A percentile compares a stretch with the other conserved stretches of the same genome.
phyloP scores from a whole-genome alignment of 2,888 invertebrate genomes.

The Lasioglossum leucozonium region DNA sequence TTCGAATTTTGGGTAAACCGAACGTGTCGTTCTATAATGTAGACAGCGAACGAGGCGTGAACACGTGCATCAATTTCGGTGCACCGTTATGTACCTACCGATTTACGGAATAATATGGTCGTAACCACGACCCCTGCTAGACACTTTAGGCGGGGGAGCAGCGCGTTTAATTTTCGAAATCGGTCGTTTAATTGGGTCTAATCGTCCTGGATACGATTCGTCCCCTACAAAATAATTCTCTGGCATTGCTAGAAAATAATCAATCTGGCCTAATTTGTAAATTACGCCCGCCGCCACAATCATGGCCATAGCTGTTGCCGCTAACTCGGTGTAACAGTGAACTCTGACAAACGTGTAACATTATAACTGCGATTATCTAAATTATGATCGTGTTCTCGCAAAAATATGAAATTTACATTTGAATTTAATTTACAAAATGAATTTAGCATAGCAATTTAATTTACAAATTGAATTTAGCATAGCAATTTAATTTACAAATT shows the following conservation, averaged over 20 bases:
- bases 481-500: too few relatives aligned
- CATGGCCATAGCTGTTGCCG: not conserved
- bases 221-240: not conserved
- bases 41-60: conserved; percentile 1
- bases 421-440: not conserved
- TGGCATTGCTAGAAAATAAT: not conserved
- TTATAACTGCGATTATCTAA: not conserved
- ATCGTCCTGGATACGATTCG: not conserved
- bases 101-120: conserved; percentile 10
- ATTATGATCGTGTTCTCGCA: not conserved
- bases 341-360: not conserved
- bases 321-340: not conserved
- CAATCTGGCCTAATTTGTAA: not conserved
- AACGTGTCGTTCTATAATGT: not conserved
- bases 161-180: not conserved
- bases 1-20: not conserved
- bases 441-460: too few relatives aligned
- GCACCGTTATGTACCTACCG: conserved; percentile 9
- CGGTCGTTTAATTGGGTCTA: not conserved
- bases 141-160: not conserved
- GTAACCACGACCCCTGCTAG: not conserved
- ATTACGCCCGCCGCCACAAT: not conserved
- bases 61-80: conserved; percentile 2
- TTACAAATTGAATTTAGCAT: too few relatives aligned
- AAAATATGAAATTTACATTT: not conserved